Percentiles rank a stretch among this genome's conserved stretches.
Evolutionary conservation across 2,888 invertebrate species (phyloP).

Genomic region (Gymnocheta viridis): DNA sequence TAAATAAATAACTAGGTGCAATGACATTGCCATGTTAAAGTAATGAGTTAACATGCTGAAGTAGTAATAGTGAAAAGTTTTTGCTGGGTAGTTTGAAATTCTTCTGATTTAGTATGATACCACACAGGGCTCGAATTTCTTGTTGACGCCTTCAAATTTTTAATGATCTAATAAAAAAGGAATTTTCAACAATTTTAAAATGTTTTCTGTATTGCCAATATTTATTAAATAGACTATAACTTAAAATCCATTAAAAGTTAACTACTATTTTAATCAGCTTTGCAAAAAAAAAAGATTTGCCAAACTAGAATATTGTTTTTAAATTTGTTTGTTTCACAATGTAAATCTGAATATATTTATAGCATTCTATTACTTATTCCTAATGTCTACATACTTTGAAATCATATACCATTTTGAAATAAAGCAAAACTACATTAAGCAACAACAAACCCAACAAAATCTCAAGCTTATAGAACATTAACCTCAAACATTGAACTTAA

Average conservation of each 20-base stretch:
- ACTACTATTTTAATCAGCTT: slow-evolving; percentile 47
- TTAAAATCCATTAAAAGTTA: slow-evolving; percentile 35
- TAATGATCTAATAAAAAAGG: no score
- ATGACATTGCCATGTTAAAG: no score
- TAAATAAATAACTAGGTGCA: no score
- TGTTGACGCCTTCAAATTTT: no score
- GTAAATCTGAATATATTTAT: slow-evolving; percentile 44
- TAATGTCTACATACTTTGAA: slow-evolving; percentile 53
- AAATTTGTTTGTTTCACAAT: slow-evolving; percentile 10
- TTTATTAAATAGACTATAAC: no score
- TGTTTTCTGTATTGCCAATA: no score
- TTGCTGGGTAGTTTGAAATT: no score
- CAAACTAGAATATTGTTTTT: neutral
- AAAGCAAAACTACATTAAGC: slow-evolving; percentile 20
- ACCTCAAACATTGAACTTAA: slow-evolving; percentile 69
- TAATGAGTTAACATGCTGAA: no score
- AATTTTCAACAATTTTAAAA: no score
- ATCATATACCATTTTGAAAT: slow-evolving; percentile 48
- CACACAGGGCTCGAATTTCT: no score
- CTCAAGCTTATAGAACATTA: slow-evolving; percentile 68
- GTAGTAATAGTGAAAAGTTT: no score
- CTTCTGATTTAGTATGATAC: no score
- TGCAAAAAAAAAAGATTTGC: neutral
- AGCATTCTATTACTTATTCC: slow-evolving; percentile 38
- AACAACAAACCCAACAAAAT: slow-evolving; percentile 44